These are phyloP conservation scores for Silurus asotus DNA, from an alignment of 2,113 vertebrate species.

Conservation along the genomic window DNA sequence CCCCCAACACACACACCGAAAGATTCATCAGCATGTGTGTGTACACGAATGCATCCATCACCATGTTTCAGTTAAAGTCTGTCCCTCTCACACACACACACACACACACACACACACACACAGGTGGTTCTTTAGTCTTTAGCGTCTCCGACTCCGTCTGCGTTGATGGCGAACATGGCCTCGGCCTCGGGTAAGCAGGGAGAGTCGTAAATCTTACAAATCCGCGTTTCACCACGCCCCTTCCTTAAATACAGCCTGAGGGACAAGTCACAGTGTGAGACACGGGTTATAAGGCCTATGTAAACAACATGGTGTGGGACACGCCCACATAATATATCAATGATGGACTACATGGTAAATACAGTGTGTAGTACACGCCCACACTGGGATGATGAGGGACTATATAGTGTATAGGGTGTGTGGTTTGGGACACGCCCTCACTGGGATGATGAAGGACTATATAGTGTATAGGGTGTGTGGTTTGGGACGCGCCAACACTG, in stretches of 20 bases:
- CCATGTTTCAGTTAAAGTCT: not conserved
- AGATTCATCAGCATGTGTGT: not conserved
- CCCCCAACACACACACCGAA: too few relatives aligned
- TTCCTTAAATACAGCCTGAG: conserved; percentile 85
- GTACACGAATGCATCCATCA: not conserved
- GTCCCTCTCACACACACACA: not conserved
- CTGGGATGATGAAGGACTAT: too few relatives aligned
- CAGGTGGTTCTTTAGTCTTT: conserved; percentile 76
- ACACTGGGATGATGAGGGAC: too few relatives aligned
- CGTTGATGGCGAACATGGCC: conserved; percentile 88
- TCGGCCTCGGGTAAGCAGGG: conserved; percentile 88
- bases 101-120: not conserved
- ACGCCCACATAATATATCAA: not conserved
- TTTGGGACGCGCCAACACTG: too few relatives aligned
- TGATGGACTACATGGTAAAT: not conserved
- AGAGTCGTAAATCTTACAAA: conserved; percentile 92
- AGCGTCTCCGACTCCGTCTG: conserved; percentile 86
- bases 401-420: too few relatives aligned
- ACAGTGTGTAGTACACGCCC: not conserved
- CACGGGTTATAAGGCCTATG: not conserved
- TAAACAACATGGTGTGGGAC: not conserved
- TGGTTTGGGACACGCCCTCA: too few relatives aligned
- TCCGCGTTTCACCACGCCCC: conserved; percentile 85
- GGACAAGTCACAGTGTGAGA: conserved; percentile 25
- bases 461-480: too few relatives aligned